A percentile compares a stretch with the other conserved stretches of the same genome.
Evolutionary conservation across 2,888 invertebrate species (phyloP).

Genomic region (Andrena chrysosceles): DNA sequence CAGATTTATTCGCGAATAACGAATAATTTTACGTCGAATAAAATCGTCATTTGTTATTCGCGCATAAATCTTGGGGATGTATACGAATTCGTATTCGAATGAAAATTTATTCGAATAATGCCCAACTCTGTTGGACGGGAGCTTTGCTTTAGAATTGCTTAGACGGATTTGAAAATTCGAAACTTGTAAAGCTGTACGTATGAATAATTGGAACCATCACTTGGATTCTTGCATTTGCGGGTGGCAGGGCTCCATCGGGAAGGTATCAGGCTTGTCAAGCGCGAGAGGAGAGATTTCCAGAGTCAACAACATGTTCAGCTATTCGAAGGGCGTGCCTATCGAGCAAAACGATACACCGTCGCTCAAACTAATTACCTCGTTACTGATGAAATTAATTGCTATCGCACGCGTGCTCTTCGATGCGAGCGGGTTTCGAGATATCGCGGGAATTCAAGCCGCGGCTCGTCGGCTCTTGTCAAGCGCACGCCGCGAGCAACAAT

Average conservation of each 20-base stretch:
- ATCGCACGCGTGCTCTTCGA: constrained; percentile 71
- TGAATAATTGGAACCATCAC: background rate
- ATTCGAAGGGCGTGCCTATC: constrained; percentile 10
- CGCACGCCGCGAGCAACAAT: constrained; percentile 43
- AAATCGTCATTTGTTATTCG: too few species aligned
- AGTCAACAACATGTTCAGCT: background rate
- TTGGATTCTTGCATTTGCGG: background rate
- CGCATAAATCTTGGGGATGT: too few species aligned
- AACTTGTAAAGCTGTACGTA: too few species aligned
- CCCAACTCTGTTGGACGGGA: too few species aligned
- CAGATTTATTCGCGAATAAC: too few species aligned
- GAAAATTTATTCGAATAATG: too few species aligned
- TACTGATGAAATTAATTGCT: constrained; percentile 75
- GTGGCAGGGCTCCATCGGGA: background rate
- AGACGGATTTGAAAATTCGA: background rate
- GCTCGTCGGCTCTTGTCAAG: constrained; percentile 47
- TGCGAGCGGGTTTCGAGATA: constrained; percentile 72
- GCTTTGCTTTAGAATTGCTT: background rate
- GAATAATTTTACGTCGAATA: too few species aligned
- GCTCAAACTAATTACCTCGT: constrained; percentile 74
- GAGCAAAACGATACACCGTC: constrained; percentile 43
- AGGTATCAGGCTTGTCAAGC: constrained; percentile 21
- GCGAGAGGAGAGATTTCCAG: background rate
- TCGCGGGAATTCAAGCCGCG: constrained; percentile 38
- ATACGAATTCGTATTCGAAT: too few species aligned